Conservation (phyloP, 2,797 vertebrate species). For the Chrysocyon brachyurus region DNA sequence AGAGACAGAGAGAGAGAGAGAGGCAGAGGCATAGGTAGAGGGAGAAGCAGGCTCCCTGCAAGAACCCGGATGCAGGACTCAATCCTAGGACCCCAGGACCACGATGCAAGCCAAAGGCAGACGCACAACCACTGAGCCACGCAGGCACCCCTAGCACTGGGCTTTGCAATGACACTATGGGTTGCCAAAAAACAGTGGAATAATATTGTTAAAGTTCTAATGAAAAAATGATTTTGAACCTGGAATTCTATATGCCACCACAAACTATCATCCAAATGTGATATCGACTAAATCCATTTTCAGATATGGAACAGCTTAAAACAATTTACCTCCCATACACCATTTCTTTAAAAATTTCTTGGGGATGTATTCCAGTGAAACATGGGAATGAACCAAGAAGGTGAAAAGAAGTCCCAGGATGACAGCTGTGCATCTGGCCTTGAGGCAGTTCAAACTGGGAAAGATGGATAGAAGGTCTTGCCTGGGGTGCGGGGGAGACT, state of each 20-base stretch:
- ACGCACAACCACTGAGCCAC: too few species aligned
- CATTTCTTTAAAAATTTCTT: neutral
- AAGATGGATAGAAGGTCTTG: too few species aligned
- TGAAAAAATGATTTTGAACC: neutral
- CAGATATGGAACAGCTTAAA: neutral
- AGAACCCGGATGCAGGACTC: too few species aligned
- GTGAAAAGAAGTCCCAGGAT: neutral
- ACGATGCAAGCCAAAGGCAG: too few species aligned
- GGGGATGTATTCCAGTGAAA: neutral
- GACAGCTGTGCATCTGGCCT: neutral
- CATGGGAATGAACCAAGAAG: neutral
- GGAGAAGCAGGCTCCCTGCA: too few species aligned
- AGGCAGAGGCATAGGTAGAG: too few species aligned
- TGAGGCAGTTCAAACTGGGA: neutral
- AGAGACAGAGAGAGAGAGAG: too few species aligned
- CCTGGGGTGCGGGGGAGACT: neutral
- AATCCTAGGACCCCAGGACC: too few species aligned
- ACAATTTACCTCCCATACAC: neutral
- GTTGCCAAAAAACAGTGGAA: neutral
- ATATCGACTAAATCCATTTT: neutral
- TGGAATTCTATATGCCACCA: neutral
- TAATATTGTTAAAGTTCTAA: conserved; percentile 17
- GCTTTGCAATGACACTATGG: neutral
- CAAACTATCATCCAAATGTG: neutral
- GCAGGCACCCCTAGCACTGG: neutral